Percentiles rank a stretch among this genome's conserved stretches.
Evolutionary conservation across 2,113 vertebrate genomes (phyloP).

Genomic region (Thalassarche chlororhynchos): DNA sequence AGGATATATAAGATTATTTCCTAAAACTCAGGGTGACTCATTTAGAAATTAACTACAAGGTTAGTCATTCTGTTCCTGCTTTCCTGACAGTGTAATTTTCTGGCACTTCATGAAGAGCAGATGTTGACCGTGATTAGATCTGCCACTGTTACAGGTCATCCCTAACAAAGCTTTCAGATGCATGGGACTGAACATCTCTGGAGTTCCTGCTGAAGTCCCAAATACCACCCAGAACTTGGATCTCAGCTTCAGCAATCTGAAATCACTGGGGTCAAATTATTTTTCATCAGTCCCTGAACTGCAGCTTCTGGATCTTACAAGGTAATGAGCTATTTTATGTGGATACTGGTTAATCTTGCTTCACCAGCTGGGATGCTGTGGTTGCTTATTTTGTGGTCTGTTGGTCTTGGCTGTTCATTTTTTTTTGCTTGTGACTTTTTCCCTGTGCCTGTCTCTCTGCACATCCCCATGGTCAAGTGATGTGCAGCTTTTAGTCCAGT

Average conservation of each 20-base stretch:
- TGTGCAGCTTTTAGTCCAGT: neutral
- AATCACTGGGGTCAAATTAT: constrained; percentile 26
- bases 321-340: constrained; percentile 50
- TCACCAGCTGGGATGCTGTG: neutral
- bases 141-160: constrained; percentile 67
- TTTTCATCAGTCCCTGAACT: constrained; percentile 71
- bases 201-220: constrained; percentile 64
- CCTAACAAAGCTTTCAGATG: constrained; percentile 67
- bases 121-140: neutral
- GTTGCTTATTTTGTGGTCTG: neutral
- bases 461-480: neutral
- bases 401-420: neutral
- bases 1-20: neutral
- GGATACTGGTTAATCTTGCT: neutral
- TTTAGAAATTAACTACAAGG: neutral
- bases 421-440: neutral
- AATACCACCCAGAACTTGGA: constrained; percentile 67
- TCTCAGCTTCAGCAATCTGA: constrained; percentile 77
- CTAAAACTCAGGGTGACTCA: neutral
- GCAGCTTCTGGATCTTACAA: constrained; percentile 75
- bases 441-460: neutral
- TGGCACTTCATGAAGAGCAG: neutral
- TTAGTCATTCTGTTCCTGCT: neutral
- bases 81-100: neutral
- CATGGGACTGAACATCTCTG: constrained; percentile 46